Conservation (phyloP, 2,797 vertebrate genomes). For the Poeciliopsis paucimaculata region DNA sequence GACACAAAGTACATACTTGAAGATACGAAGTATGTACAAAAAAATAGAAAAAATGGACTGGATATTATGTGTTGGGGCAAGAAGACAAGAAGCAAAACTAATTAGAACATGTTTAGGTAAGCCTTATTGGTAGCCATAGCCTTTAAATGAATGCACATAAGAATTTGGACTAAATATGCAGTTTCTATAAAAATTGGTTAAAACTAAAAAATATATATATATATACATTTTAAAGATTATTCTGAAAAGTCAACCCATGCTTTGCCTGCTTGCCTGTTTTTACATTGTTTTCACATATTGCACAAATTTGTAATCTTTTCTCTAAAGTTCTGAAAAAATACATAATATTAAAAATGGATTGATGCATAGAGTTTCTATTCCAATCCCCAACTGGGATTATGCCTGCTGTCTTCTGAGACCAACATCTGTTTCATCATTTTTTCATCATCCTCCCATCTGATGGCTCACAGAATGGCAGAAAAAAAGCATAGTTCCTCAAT, state of each 20-base stretch:
- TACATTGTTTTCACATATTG: neutral
- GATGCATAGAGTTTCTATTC: constrained; percentile 6
- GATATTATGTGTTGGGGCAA: neutral
- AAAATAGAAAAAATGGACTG: neutral
- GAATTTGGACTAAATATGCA: neutral
- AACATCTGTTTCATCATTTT: constrained; percentile 58
- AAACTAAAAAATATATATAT: neutral
- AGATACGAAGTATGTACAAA: neutral
- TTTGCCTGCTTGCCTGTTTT: neutral
- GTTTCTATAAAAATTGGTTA: neutral
- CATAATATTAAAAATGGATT: constrained; percentile 21
- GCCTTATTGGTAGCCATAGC: neutral
- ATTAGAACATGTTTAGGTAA: neutral
- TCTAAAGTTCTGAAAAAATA: neutral
- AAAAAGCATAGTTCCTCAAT: constrained; percentile 58
- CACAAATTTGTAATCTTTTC: neutral
- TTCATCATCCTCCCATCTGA: constrained; percentile 57
- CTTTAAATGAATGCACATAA: neutral
- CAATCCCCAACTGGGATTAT: constrained; percentile 8
- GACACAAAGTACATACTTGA: neutral
- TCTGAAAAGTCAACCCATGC: too few relatives aligned
- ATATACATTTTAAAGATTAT: neutral
- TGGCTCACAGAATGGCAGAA: constrained; percentile 63
- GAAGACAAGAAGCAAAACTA: neutral
- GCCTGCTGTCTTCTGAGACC: constrained; percentile 32